Evolutionary conservation across 2,888 invertebrate species (phyloP).

Genomic region (Campoletis raptor): DNA sequence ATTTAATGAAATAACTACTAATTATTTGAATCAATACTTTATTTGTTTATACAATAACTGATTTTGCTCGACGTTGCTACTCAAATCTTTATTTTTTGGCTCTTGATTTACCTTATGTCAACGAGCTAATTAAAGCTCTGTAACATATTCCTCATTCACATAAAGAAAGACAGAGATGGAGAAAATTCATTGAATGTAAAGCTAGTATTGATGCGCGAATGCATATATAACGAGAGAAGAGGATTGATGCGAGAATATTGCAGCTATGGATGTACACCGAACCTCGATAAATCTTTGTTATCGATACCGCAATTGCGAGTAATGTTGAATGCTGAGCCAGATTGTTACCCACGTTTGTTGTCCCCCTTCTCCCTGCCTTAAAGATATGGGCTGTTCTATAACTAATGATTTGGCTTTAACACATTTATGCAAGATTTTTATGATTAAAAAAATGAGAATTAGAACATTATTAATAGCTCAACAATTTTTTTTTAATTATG

Average conservation of each 20-base stretch:
- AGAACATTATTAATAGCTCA: too few species aligned
- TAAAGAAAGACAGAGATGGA: background rate
- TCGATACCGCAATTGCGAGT: slow-evolving; percentile 45
- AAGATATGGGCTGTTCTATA: background rate
- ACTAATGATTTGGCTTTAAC: background rate
- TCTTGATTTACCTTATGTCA: background rate
- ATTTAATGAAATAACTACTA: too few species aligned
- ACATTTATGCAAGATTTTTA: background rate
- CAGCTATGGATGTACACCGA: slow-evolving; percentile 50
- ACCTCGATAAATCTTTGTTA: slow-evolving; percentile 61
- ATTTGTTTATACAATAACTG: background rate
- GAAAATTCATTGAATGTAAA: background rate
- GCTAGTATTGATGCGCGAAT: slow-evolving; percentile 1
- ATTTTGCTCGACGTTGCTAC: background rate
- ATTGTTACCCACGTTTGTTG: slow-evolving; percentile 20
- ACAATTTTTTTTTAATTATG: too few species aligned
- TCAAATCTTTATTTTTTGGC: background rate
- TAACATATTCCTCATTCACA: background rate
- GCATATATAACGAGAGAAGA: background rate
- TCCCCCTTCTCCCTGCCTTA: slow-evolving; percentile 23
- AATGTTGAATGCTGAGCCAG: slow-evolving; percentile 39
- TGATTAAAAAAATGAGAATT: background rate
- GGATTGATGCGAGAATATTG: slow-evolving; percentile 19
- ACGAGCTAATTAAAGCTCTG: background rate
- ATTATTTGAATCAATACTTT: background rate